Evolutionary conservation across 2,888 invertebrate genomes (phyloP).

Genomic region (Mimachlamys varia): DNA sequence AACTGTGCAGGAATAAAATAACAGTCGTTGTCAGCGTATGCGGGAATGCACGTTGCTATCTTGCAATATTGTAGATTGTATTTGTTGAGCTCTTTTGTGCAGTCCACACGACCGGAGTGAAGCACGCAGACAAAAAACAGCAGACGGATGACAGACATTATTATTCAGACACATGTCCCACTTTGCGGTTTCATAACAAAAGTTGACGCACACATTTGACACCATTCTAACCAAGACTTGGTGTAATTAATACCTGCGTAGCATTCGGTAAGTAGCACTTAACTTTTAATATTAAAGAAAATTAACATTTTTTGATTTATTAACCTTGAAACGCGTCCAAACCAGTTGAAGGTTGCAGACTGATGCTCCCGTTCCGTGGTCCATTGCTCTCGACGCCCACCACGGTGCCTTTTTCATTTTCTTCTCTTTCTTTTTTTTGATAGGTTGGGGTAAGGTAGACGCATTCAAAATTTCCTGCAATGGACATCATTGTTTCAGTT

Average conservation of each 20-base stretch:
- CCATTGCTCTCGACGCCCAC: too few species aligned
- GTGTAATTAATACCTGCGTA: neutral
- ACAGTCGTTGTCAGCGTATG: neutral
- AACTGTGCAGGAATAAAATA: neutral
- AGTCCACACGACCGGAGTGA: neutral
- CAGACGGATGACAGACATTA: constrained; percentile 12
- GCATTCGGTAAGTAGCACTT: neutral
- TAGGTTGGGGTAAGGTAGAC: too few species aligned
- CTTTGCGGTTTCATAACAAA: neutral
- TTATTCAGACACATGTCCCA: neutral
- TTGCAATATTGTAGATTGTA: neutral
- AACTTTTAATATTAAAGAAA: neutral
- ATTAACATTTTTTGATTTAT: neutral
- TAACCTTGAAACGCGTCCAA: neutral
- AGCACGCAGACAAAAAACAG: neutral
- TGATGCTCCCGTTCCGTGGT: too few species aligned
- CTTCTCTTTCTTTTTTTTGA: too few species aligned
- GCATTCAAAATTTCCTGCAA: too few species aligned
- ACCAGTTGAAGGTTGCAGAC: constrained; percentile 11
- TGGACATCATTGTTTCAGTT: too few species aligned
- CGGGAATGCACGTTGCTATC: neutral
- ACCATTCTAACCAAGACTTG: neutral
- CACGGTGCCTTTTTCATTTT: too few species aligned
- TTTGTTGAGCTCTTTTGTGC: neutral
- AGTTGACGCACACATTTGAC: neutral